Conservation (phyloP, 1,140 invertebrate species). For the Whitmania pigra region DNA sequence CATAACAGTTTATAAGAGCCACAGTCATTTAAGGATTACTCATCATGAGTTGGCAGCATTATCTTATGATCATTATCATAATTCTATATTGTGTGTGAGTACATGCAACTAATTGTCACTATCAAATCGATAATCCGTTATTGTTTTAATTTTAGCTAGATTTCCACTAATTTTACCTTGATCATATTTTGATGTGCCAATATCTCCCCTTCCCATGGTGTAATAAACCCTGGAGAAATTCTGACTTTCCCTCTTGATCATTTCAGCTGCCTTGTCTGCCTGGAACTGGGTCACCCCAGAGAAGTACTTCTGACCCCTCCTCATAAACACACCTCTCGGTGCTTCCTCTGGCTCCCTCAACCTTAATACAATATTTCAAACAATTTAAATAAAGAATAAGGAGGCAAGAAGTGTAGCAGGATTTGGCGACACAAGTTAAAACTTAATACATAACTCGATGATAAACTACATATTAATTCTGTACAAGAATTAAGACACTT, state of each 20-base stretch:
- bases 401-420: too few relatives aligned
- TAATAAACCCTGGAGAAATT: slow-evolving; percentile 59
- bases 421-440: not conserved
- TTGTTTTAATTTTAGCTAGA: too few relatives aligned
- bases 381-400: not conserved
- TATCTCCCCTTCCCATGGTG: slow-evolving; percentile 11
- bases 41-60: too few relatives aligned
- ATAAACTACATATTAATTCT: not conserved
- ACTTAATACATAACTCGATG: not conserved
- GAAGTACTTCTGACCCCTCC: slow-evolving; percentile 49
- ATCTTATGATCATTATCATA: too few relatives aligned
- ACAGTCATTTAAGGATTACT: too few relatives aligned
- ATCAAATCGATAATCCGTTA: too few relatives aligned
- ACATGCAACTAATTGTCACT: too few relatives aligned
- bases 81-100: too few relatives aligned
- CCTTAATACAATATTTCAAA: slow-evolving; percentile 43
- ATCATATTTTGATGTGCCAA: not conserved
- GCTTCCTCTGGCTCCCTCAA: slow-evolving; percentile 76
- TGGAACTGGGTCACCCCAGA: slow-evolving; percentile 90
- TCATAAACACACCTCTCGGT: slow-evolving; percentile 47
- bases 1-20: too few relatives aligned
- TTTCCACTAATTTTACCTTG: too few relatives aligned
- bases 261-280: slow-evolving; percentile 59
- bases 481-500: not conserved
- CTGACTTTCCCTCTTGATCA: slow-evolving; percentile 70